Percentiles rank a stretch among this genome's conserved stretches.
phyloP scores from a whole-genome alignment of 2,113 vertebrate genomes.

The Ochotona princeps region DNA sequence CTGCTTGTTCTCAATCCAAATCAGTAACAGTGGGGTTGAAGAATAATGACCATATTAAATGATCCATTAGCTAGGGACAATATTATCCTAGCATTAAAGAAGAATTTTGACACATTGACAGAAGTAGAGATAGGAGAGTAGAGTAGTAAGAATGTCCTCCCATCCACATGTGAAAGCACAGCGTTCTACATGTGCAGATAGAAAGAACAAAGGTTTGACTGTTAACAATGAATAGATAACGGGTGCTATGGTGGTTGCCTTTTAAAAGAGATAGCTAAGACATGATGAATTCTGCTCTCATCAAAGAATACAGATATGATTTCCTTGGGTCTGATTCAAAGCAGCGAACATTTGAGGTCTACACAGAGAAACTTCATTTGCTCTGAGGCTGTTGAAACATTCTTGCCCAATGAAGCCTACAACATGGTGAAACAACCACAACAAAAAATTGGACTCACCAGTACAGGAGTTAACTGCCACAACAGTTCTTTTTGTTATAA shows the following conservation, averaged over 20 bases:
- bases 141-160: background rate
- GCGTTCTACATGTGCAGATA: background rate
- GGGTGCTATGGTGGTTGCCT: constrained; percentile 12
- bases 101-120: background rate
- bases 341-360: background rate
- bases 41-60: background rate
- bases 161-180: background rate
- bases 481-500: background rate
- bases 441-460: background rate
- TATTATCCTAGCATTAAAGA: background rate
- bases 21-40: background rate
- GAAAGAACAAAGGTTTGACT: constrained; percentile 11
- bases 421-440: background rate
- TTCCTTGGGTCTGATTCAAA: background rate
- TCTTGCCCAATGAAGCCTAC: background rate
- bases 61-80: background rate
- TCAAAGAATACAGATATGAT: background rate
- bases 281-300: constrained; percentile 12
- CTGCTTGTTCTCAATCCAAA: background rate
- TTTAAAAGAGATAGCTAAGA: background rate
- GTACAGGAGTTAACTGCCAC: background rate
- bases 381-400: background rate
- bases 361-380: constrained; percentile 19
- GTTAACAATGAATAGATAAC: constrained; percentile 43
- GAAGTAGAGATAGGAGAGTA: constrained; percentile 10